phyloP scores from a whole-genome alignment of 2,797 vertebrate genomes.

The Alectoris magna region DNA sequence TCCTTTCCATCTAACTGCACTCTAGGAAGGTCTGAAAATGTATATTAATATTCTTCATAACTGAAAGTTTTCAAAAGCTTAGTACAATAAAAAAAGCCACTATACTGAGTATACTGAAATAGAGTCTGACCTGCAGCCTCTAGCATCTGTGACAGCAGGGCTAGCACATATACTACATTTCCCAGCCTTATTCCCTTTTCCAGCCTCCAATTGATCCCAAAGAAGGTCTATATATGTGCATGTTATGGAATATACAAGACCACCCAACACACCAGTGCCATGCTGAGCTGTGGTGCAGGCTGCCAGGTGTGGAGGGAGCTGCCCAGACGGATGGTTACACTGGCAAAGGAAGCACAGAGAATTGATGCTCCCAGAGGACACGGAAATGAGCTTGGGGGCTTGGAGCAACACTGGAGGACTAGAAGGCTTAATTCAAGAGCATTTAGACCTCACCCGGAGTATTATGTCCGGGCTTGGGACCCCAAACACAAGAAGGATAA shows the following conservation, averaged over 20 bases:
- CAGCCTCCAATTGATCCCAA: not conserved
- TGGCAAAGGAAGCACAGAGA: not conserved
- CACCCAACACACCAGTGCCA: rapidly evolving
- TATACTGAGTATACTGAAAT: not conserved
- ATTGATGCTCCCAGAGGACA: not conserved
- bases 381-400: not conserved
- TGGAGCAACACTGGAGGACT: not conserved
- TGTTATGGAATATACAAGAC: not conserved
- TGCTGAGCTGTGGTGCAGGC: not conserved
- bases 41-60: not conserved
- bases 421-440: not conserved
- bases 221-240: too few relatives aligned
- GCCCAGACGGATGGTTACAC: not conserved
- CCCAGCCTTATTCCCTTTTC: not conserved
- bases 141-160: not conserved
- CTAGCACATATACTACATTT: rapidly evolving
- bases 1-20: not conserved
- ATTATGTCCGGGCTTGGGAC: too few relatives aligned
- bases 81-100: not conserved
- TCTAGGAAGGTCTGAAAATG: not conserved
- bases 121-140: rapidly evolving
- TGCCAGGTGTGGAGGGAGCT: rapidly evolving
- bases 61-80: not conserved
- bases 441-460: too few relatives aligned
- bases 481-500: too few relatives aligned